Base-by-base conservation (phyloP, 2,113 vertebrate species). In the Bombycilla garrulus region DNA sequence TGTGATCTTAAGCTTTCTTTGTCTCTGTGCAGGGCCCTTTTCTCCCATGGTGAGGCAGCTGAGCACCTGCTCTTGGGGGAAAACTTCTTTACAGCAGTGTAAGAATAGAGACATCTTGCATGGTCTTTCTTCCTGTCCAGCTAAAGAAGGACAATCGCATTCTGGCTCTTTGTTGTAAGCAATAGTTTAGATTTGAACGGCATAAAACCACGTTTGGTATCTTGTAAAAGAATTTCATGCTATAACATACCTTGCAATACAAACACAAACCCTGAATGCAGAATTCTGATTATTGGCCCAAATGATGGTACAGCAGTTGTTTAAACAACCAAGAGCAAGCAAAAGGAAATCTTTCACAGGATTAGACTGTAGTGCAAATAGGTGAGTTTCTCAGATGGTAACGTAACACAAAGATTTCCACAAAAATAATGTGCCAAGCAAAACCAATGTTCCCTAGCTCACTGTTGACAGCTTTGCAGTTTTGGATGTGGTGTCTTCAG, bases 201-300 rank as follows among this genome's bases (percentile, higher is more conserved):
- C 67, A 64, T 38, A 86, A 70, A 71, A 69, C n/a, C 40, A 73
- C 23, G 36, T 69, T 87, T 42, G 28, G 38, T 71, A 76, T 57
- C 47, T 53, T 25, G 9, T 67, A 60, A 61, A 69, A 84, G 67
- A 57, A 31, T 89, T 78, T 70, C 38, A 66, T 47, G 56, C 36
- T 44, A 47, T 58, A 82, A 47, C 10, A 23, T 25, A 62, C 19
- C 31, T 88, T 87, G 91, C 87, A 84, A 92, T 86, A 92, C 18
- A 80, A 91, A 94, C 31, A 78, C 82, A 94, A 95, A 89, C 47
- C 16, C 86, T 83, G 88, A 94, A 91, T 88, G 74, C 79, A 77
- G 67, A 77, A 64, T 42, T 70, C 44, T 44, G 58, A 67, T 60
- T 72, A 26, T 69, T 69, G 44, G 50, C 73, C 40, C 54, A 64